These are phyloP conservation scores for Polypedilum pembai DNA, from an alignment of 1,140 invertebrate genomes.

Conservation along the genomic window DNA sequence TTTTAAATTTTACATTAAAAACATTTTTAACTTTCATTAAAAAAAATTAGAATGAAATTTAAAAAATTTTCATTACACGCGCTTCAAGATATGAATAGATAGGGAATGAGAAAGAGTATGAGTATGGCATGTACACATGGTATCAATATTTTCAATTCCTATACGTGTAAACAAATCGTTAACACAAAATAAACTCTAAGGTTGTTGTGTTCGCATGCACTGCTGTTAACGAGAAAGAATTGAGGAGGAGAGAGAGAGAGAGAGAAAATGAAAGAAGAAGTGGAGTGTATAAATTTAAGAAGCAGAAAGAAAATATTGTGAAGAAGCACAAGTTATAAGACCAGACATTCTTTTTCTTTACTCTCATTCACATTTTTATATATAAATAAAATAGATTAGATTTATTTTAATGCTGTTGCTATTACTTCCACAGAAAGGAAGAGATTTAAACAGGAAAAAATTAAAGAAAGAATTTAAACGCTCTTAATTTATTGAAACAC, in stretches of 20 bases:
- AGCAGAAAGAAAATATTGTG: background rate
- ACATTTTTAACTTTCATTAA: no score
- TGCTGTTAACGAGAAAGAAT: background rate
- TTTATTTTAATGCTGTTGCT: background rate
- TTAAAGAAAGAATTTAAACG: background rate
- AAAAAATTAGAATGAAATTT: no score
- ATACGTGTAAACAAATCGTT: slow-evolving; percentile 27
- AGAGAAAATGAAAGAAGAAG: background rate
- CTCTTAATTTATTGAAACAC: background rate
- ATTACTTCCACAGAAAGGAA: background rate
- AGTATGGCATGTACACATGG: slow-evolving; percentile 6
- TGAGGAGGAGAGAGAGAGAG: no score
- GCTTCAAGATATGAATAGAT: background rate
- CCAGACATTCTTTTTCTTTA: slow-evolving; percentile 15
- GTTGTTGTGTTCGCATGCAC: slow-evolving; percentile 13
- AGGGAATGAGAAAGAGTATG: background rate
- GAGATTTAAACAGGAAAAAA: slow-evolving; percentile 2
- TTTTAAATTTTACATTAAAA: no score
- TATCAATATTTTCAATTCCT: slow-evolving; percentile 26
- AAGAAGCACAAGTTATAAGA: background rate
- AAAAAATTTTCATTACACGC: background rate
- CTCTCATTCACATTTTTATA: background rate
- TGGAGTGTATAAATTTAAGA: slow-evolving; percentile 19
- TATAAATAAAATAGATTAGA: no score
- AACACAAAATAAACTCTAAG: slow-evolving; percentile 28